phyloP scores from a whole-genome alignment of 2,113 vertebrate species.

The Poeciliopsis prolifica region DNA sequence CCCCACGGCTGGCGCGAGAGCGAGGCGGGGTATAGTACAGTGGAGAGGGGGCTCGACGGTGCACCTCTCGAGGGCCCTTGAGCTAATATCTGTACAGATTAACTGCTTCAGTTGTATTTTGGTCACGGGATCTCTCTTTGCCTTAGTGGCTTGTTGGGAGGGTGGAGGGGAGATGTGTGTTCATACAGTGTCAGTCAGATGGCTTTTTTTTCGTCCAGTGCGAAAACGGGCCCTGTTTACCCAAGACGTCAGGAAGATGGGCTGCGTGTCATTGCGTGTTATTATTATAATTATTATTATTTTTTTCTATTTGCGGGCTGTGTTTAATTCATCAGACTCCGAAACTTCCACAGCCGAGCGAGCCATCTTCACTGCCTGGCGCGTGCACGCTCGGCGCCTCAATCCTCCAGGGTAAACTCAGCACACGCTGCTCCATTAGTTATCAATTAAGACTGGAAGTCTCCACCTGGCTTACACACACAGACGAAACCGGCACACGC shows the following conservation, averaged over 20 bases:
- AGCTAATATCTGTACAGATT: conserved; percentile 82
- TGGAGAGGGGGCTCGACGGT: conserved; percentile 62
- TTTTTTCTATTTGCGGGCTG: conserved; percentile 26
- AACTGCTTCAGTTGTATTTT: conserved; percentile 83
- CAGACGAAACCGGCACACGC: conserved; percentile 30
- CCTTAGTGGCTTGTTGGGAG: conserved; percentile 65
- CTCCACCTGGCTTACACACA: conserved; percentile 77
- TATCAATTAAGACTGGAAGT: conserved; percentile 85
- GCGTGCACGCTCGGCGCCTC: conserved; percentile 39
- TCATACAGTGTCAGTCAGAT: conserved; percentile 21
- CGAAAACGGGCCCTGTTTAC: conserved; percentile 6
- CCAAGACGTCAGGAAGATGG: conserved; percentile 52
- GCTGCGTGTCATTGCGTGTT: conserved; percentile 63
- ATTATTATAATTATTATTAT: conserved; percentile 75
- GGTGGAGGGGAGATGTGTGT: conserved; percentile 34
- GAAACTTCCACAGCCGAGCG: conserved; percentile 67
- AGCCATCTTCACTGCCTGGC: conserved; percentile 57
- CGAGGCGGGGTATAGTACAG: conserved; percentile 65
- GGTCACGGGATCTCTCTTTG: conserved; percentile 76
- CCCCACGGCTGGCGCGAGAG: conserved; percentile 57
- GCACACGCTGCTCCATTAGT: conserved; percentile 83
- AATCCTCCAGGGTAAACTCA: conserved; percentile 78
- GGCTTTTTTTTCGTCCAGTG: conserved; percentile 23
- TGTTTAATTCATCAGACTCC: conserved; percentile 75
- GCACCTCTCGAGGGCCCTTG: conserved; percentile 76